Evolutionary conservation across 53 echinoderm and acorn worm species (phyloP), one percentile per base, ranked within the genome.

Genomic region (Arbacia lixula): DNA sequence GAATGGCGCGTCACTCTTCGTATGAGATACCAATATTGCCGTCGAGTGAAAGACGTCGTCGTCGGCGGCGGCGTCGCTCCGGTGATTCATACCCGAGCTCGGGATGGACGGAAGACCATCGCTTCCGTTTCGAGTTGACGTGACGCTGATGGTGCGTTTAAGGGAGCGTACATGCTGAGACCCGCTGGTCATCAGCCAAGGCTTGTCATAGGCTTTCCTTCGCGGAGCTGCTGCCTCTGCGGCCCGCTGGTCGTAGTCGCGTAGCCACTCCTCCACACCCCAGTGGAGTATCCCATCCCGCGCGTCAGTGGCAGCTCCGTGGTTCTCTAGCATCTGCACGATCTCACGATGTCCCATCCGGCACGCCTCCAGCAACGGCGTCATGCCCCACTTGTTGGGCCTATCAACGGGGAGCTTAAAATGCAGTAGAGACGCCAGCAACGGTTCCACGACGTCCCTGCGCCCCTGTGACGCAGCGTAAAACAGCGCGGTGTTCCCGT

Each of bases 401-500:
- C 53, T 61, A 39, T 95, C 93, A 19, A 93, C 43, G 3, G 88
- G 56, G 28, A 89, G 77, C 12, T 89, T 86, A 33, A 91, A 91
- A 68, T 88, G 84, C 41, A 76, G 71, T 10, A 93, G 37, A 36
- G 39, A 85, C 60, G 55, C 63, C 16, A 95, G 74, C 77, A 95
- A 14, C 0, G 60, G 68, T 6, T 75, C 46, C 50, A 91, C 91
- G 12, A 87, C 79, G 10, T 88, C 88, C 19, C 38, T 53, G 12
- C 87, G 64, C 1, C 95, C 95, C 34, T 84, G 37, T 3, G 91
- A 84, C 3, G 91, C 89, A n/a, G 95, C 95, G 78, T 95, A 93
- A 36, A 93, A 91, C 34, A 95, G 76, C 4, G 95, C 93, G 25
- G 93, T 89, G 79, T 95, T 95, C 5, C 95, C 93, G 72, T 62